Base-by-base conservation (phyloP, 2,888 invertebrate species). In the Heliconius erato region DNA sequence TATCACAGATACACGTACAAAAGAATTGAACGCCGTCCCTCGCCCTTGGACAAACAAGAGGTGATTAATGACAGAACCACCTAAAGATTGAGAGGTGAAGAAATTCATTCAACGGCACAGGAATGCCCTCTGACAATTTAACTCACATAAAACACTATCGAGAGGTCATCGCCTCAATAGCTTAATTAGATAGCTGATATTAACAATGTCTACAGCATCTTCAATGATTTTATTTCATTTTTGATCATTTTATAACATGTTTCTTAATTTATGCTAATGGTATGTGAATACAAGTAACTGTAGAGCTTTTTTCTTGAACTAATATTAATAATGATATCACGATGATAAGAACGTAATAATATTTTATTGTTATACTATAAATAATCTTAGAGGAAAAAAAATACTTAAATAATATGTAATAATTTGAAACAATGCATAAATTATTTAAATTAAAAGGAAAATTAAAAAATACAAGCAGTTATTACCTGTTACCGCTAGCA, bases 21-120 rank as follows among this genome's bases (percentile, higher is more conserved):
- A 80, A 71, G 74, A 77, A 54, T 72, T 67, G 88, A 89, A 86
- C 88, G 88, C 86, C 89, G 84, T 87, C 85, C 87, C 89, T 84
- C 89, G 91, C 91, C 91, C 91, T 93, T 92, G 90, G 86, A 86
- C 89, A 92, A 94, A 94, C 91, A 92, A 93, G 92, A 87, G 86
- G 84, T 92, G 95, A 95, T 94, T 94, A 91, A 95, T 94, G 94
- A 88, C 54, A 72, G 40, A 87, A 86, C 88, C 89, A 88, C 88
- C 89, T 89, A 88, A 91, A 91, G 91, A 92, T 91, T 91, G 90
- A 93, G 92, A 91, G 88, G 88, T 89, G 90, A 92, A 91, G 89
- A 91, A 90, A 87, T 85, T 85, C 89, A 90, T 89, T 90, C 89
- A 91, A 89, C 88, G 89, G 84, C 82, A 84, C 72, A 83, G 74